phyloP scores from a whole-genome alignment of 2,888 invertebrate species.

The Chrysolina americana region DNA sequence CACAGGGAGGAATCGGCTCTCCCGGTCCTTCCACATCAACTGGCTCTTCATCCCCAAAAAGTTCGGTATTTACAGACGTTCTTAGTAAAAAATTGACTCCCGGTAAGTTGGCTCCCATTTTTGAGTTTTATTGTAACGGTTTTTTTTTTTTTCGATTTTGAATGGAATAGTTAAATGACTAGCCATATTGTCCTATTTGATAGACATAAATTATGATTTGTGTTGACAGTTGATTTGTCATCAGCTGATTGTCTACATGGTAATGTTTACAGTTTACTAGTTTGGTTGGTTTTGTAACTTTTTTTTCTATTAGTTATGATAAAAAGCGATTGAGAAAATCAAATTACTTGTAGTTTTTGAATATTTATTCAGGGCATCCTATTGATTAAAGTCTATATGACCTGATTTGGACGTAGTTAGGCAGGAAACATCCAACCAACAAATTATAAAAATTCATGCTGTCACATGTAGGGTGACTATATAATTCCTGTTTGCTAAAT shows the following conservation, averaged over 20 bases:
- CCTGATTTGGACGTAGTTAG: no score
- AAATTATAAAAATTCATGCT: no score
- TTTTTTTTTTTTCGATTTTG: constrained; percentile 9
- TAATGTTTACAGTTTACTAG: constrained; percentile 45
- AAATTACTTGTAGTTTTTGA: no score
- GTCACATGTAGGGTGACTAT: no score
- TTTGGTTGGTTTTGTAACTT: constrained; percentile 27
- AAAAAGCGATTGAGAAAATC: no score
- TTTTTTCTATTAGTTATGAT: background rate
- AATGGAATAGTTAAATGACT: background rate
- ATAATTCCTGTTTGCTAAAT: no score
- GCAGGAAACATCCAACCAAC: no score
- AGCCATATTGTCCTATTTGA: background rate
- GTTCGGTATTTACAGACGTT: constrained; percentile 87
- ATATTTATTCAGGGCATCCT: no score
- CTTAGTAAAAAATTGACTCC: constrained; percentile 83
- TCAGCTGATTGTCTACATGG: constrained; percentile 61
- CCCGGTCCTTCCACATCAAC: constrained; percentile 60
- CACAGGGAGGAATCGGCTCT: constrained; percentile 63
- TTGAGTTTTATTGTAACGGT: background rate
- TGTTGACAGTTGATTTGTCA: constrained; percentile 62
- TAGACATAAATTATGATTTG: constrained; percentile 43
- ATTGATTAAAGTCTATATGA: background rate
- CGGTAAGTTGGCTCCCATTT: constrained; percentile 75
- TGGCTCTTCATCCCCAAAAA: constrained; percentile 69